Conservation (phyloP, 1,140 invertebrate genomes). For the Palaemon carinicauda region DNA sequence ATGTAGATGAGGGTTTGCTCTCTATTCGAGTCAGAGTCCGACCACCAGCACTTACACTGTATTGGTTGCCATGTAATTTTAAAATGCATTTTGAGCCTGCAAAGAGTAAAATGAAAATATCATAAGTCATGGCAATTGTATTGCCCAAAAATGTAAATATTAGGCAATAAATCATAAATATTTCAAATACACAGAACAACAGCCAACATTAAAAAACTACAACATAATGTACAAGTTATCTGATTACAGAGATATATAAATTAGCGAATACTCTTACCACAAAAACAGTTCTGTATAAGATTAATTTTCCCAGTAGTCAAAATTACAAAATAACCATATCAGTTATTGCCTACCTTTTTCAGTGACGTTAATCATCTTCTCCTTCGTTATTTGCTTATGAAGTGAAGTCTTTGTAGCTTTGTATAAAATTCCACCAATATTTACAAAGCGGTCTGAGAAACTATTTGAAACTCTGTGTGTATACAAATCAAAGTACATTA, state of each 20-base stretch:
- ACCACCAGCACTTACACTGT: slow-evolving; percentile 17
- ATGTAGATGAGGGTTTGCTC: neutral
- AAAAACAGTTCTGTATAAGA: neutral
- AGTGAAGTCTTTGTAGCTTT: slow-evolving; percentile 49
- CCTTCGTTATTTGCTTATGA: slow-evolving; percentile 27
- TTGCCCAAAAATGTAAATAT: neutral
- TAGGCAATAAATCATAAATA: too few relatives aligned
- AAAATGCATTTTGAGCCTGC: slow-evolving; percentile 12
- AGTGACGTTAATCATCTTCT: neutral
- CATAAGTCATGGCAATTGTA: neutral
- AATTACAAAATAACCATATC: neutral
- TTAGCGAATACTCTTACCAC: too few relatives aligned
- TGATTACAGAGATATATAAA: too few relatives aligned
- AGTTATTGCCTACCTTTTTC: too few relatives aligned
- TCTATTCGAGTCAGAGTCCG: slow-evolving; percentile 7
- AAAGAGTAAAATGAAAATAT: neutral
- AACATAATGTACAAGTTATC: too few relatives aligned
- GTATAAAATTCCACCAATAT: slow-evolving; percentile 46
- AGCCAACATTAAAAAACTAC: too few relatives aligned
- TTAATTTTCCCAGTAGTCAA: neutral
- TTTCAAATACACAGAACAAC: too few relatives aligned
- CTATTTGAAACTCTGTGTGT: neutral
- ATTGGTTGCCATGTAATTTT: slow-evolving; percentile 12
- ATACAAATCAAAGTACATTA: neutral
- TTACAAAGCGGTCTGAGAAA: slow-evolving; percentile 44